Evolutionary conservation across 2,797 vertebrate species (phyloP).

Genomic region (Hydrocynus forskahlii): DNA sequence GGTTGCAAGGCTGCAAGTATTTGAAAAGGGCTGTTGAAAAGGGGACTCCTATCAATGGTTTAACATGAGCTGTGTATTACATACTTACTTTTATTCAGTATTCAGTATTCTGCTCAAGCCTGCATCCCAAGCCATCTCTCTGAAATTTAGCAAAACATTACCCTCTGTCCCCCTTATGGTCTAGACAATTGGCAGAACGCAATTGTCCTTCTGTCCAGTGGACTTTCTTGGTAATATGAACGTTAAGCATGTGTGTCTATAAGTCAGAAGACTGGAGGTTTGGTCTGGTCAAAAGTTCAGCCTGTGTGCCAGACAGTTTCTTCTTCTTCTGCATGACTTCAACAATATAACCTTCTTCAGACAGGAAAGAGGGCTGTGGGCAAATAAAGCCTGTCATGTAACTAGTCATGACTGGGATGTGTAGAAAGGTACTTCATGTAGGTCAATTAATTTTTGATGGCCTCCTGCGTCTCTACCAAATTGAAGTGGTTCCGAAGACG

Average conservation of each 20-base stretch:
- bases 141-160: too few species aligned
- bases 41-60: not conserved
- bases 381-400: conserved; percentile 6
- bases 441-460: conserved; percentile 10
- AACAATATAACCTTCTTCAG: not conserved
- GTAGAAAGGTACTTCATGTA: conserved; percentile 16
- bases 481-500: conserved; percentile 1
- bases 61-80: not conserved
- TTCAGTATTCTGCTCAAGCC: too few species aligned
- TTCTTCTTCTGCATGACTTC: not conserved
- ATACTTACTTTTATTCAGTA: not conserved
- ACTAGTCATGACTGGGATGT: not conserved
- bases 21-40: not conserved
- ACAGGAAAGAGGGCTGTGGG: not conserved
- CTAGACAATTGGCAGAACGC: too few species aligned
- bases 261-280: not conserved
- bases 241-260: too few species aligned
- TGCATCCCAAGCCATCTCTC: too few species aligned
- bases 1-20: not conserved
- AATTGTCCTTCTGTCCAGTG: too few species aligned
- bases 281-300: too few species aligned
- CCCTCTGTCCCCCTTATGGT: too few species aligned
- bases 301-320: too few species aligned
- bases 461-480: conserved; percentile 1
- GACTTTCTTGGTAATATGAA: too few species aligned